A percentile compares a stretch with the other conserved stretches of the same genome.
Conservation (phyloP, 2,888 invertebrate genomes). For the Ophraella communa region DNA sequence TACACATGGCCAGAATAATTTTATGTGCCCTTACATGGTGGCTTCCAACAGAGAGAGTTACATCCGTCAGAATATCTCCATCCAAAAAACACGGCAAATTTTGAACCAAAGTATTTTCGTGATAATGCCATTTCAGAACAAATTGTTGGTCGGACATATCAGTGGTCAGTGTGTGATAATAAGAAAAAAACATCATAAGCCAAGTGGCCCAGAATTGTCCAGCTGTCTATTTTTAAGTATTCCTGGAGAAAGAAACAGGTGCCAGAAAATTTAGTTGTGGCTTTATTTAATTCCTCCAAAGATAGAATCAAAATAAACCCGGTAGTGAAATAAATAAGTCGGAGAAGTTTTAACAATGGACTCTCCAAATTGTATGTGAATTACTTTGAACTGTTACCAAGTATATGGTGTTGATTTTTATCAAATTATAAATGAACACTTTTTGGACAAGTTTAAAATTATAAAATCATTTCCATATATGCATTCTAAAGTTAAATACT, state of each 20-base stretch:
- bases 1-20: conserved; percentile 87
- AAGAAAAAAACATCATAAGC: conserved; percentile 48
- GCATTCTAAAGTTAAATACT: too few relatives aligned
- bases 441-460: too few relatives aligned
- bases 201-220: conserved; percentile 56
- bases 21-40: conserved; percentile 85
- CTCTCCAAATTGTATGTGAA: not conserved
- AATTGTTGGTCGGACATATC: conserved; percentile 51
- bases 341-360: conserved; percentile 3
- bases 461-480: too few relatives aligned
- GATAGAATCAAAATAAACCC: conserved; percentile 38
- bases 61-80: conserved; percentile 83
- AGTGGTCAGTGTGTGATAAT: conserved; percentile 43
- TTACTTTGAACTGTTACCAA: too few relatives aligned
- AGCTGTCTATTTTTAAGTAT: conserved; percentile 57
- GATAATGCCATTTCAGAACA: conserved; percentile 58
- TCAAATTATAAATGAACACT: too few relatives aligned
- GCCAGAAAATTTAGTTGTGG: conserved; percentile 56
- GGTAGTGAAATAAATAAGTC: not conserved
- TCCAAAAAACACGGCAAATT: conserved; percentile 80
- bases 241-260: conserved; percentile 59
- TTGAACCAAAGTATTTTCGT: conserved; percentile 66
- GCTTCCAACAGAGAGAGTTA: conserved; percentile 85
- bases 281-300: conserved; percentile 46
- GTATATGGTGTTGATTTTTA: too few relatives aligned